Conservation (phyloP, 92 coral and sea anemone genomes). For the Parazoanthus swiftii region DNA sequence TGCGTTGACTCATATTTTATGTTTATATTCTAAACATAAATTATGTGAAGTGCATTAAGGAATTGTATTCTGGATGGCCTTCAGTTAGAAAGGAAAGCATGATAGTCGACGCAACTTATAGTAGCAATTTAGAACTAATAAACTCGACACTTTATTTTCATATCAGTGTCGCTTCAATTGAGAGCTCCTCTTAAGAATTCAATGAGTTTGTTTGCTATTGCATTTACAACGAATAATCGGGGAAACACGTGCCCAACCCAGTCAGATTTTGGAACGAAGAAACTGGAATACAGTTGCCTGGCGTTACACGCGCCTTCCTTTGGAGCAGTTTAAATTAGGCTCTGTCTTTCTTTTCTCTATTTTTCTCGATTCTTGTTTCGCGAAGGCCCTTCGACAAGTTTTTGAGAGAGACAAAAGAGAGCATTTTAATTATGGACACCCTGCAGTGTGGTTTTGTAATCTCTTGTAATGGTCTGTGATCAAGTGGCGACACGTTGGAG, state of each 20-base stretch:
- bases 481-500: conserved; percentile 23
- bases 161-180: neutral
- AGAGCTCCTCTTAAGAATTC: neutral
- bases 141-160: neutral
- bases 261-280: neutral
- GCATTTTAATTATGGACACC: conserved; percentile 19
- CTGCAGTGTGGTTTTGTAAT: conserved; percentile 6
- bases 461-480: neutral
- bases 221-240: neutral
- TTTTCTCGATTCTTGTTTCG: neutral
- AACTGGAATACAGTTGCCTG: conserved; percentile 15
- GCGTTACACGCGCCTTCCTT: conserved; percentile 14
- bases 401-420: conserved; percentile 21
- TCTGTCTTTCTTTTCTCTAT: neutral
- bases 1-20: too few relatives aligned
- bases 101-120: neutral
- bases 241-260: conserved; percentile 16
- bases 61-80: neutral
- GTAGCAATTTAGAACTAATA: neutral
- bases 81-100: neutral
- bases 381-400: neutral
- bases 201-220: neutral
- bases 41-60: too few relatives aligned
- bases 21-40: too few relatives aligned
- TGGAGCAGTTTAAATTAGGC: neutral